A percentile compares a stretch with the other conserved stretches of the same genome.
phyloP scores from a whole-genome alignment of 2,888 invertebrate species.

The Oscheius sp. region DNA sequence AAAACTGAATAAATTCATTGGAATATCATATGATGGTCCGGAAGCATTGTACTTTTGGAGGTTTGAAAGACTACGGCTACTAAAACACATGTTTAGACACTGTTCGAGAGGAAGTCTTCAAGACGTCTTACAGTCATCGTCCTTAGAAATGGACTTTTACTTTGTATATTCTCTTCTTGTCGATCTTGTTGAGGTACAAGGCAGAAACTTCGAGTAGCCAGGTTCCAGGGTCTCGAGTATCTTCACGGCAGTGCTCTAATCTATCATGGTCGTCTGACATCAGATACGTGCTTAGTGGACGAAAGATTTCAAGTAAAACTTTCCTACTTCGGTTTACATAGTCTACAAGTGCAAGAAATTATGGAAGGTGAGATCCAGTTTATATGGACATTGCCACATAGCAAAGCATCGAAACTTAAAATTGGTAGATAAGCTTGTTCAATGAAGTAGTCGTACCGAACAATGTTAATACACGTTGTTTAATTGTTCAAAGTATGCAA shows the following conservation, averaged over 20 bases:
- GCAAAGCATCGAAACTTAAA: no score
- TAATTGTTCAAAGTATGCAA: slow-evolving; percentile 19
- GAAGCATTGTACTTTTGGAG: slow-evolving; percentile 63
- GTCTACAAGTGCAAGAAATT: slow-evolving; percentile 39
- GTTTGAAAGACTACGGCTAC: slow-evolving; percentile 25
- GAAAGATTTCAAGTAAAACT: slow-evolving; percentile 69
- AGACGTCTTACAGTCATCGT: slow-evolving; percentile 51
- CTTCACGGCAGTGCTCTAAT: slow-evolving; percentile 45
- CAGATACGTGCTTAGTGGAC: slow-evolving; percentile 58
- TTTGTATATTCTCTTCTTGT: slow-evolving; percentile 55
- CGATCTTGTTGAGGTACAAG: slow-evolving; percentile 48
- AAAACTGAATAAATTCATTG: slow-evolving; percentile 69
- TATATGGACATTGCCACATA: no score
- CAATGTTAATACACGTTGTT: no score
- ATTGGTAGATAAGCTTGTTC: no score
- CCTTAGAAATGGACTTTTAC: slow-evolving; percentile 55
- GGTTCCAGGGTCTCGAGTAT: slow-evolving; percentile 50
- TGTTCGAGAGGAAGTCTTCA: slow-evolving; percentile 36
- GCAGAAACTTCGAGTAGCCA: neutral
- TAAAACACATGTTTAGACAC: neutral
- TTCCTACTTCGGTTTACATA: slow-evolving; percentile 55
- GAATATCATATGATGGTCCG: slow-evolving; percentile 64
- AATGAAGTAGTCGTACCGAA: no score
- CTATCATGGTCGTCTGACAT: slow-evolving; percentile 53
- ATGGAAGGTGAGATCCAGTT: slow-evolving; percentile 26